Conservation (phyloP, 2,113 vertebrate genomes). For the Malurus alboscapulatus region DNA sequence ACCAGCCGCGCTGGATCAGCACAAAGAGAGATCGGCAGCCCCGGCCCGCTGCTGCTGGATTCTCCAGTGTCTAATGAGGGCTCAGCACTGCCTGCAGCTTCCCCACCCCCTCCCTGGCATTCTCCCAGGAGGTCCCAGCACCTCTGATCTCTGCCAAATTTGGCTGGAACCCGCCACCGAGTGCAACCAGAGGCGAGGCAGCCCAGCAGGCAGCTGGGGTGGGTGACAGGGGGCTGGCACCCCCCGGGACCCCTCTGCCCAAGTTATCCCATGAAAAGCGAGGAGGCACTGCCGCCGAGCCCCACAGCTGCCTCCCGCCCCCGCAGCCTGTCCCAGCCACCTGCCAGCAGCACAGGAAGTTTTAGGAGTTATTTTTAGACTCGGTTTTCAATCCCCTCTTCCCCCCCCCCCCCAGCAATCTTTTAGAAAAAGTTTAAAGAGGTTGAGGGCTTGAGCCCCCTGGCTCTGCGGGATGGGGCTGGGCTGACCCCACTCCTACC, state of each 20-base stretch:
- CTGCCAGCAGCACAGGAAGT: constrained; percentile 55
- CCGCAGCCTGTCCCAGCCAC: constrained; percentile 40
- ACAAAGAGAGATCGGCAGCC: neutral
- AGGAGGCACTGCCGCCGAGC: fast-evolving
- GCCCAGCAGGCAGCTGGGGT: neutral
- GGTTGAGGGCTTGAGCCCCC: neutral
- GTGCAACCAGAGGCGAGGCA: neutral
- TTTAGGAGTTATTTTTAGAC: constrained; percentile 55
- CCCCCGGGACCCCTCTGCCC: neutral
- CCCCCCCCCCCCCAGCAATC: neutral
- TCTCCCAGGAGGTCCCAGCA: neutral
- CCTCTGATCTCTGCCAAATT: constrained; percentile 14
- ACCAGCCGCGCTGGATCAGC: neutral
- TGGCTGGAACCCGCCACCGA: neutral
- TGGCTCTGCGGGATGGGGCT: fast-evolving
- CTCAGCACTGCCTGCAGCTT: neutral
- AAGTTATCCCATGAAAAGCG: neutral
- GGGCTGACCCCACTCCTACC: neutral
- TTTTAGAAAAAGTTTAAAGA: neutral
- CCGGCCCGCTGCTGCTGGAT: neutral
- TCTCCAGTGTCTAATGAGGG: constrained; percentile 1
- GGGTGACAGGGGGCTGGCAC: neutral
- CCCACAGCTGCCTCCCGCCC: constrained; percentile 21
- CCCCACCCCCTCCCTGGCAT: neutral
- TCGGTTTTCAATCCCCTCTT: neutral